These are phyloP conservation scores for Tragopan temminckii DNA, from an alignment of 2,797 vertebrate genomes.

Conservation along the genomic window DNA sequence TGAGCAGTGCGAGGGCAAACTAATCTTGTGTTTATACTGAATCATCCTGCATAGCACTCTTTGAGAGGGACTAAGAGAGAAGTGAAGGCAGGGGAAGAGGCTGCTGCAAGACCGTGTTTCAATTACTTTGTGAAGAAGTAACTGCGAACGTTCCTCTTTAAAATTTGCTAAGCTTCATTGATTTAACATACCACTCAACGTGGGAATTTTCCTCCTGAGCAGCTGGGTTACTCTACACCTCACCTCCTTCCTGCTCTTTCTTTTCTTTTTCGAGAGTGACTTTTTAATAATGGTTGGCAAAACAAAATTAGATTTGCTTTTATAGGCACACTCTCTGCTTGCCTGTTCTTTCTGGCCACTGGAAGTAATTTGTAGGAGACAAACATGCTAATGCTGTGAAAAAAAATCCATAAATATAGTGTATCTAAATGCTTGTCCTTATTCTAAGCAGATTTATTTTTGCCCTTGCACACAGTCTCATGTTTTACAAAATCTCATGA, in stretches of 20 bases:
- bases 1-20: conserved; percentile 15
- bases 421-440: not conserved
- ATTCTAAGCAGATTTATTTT: not conserved
- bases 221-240: not conserved
- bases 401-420: not conserved
- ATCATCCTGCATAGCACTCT: not conserved
- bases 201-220: conserved; percentile 42
- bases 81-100: not conserved
- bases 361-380: conserved; percentile 1
- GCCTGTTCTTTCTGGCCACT: not conserved
- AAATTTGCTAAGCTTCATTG: conserved; percentile 44
- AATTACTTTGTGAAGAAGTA: conserved; percentile 35
- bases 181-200: conserved; percentile 11
- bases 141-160: conserved; percentile 17
- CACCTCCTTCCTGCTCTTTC: conserved; percentile 5
- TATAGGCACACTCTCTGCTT: not conserved
- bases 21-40: conserved; percentile 49
- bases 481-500: not conserved
- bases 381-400: not conserved
- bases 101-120: conserved; percentile 23
- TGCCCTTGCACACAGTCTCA: not conserved
- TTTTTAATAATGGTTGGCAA: conserved; percentile 26
- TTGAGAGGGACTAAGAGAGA: not conserved
- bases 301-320: conserved; percentile 5
- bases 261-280: conserved; percentile 26